Evolutionary conservation across 2,888 invertebrate genomes (phyloP), one percentile per base, ranked within the genome.

Genomic region (Lymantria dispar): DNA sequence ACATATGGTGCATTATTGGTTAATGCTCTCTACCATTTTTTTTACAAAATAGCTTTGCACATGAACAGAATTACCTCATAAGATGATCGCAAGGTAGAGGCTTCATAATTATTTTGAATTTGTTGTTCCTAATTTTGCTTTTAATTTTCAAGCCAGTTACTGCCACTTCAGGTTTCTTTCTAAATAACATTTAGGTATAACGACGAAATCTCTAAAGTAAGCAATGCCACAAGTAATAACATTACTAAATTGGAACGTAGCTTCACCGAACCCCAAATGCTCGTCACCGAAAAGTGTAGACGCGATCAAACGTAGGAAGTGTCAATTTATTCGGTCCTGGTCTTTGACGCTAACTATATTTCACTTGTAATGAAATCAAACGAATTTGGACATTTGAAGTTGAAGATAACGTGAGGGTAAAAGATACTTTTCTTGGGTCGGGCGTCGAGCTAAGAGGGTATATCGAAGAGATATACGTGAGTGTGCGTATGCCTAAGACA

Each of bases 281-380:
- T 45, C 49, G 54, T 57, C 60, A 55, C 52, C 50, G 44, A 45
- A 61, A 54, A 64, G 66, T 67, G 60, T 61, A 62, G 48, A 54
- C 58, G 58, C 57, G 52, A 62, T 64, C 60, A 63, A 69, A 64
- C 56, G 64, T 45, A 52, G 52, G 54, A 67, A 68, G 50, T 54
- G 56, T 64, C 62, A 54, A 67, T 68, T 64, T 54, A 60, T 54
- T 64, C 58, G 55, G 60, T 62, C 69, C 59, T 61, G 56, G 60
- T 64, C 56, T 61, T 55, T 58, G 59, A 47, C 60, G 70, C 67
- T 64, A 65, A 72, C 66, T 71, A 68, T 72, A 72, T 72, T 74
- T 74, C 71, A 72, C 67, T 71, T 59, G 72, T 69, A 72, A 71
- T 66, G 66, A 72, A 74, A 69, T 74, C 65, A 74, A 74, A 74